Conservation (phyloP, 2,113 vertebrate genomes). For the Benitochromis conjunctus region DNA sequence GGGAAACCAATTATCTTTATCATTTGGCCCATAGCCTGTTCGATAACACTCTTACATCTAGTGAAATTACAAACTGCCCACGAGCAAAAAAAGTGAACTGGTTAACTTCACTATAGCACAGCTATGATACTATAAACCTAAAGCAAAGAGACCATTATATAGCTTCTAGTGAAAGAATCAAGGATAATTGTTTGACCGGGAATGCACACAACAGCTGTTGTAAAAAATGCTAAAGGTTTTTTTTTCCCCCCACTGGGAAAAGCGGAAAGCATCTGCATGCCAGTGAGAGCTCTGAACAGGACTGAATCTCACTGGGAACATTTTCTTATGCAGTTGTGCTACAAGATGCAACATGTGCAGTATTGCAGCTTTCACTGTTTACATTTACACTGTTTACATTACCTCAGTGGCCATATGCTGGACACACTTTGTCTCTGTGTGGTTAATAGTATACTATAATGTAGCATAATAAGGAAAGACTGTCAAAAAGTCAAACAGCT, state of each 20-base stretch:
- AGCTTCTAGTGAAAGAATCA: not conserved
- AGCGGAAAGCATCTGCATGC: not conserved
- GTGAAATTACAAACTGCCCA: constrained; percentile 52
- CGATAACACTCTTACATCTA: constrained; percentile 53
- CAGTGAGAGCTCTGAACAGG: not conserved
- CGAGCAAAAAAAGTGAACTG: constrained; percentile 27
- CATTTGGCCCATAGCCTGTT: constrained; percentile 60
- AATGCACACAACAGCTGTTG: constrained; percentile 28
- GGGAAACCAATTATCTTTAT: constrained; percentile 65
- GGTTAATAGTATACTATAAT: constrained; percentile 5
- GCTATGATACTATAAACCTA: constrained; percentile 41
- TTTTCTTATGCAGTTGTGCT: not conserved
- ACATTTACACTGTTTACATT: constrained; percentile 10
- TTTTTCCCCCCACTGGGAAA: not conserved
- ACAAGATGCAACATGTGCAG: not conserved
- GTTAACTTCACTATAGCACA: constrained; percentile 30
- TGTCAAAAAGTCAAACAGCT: constrained; percentile 62
- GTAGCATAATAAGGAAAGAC: constrained; percentile 44
- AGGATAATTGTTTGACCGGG: constrained; percentile 30
- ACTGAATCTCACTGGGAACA: not conserved
- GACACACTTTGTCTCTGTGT: not conserved
- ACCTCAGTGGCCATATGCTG: not conserved
- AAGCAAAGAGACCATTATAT: constrained; percentile 28
- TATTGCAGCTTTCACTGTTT: not conserved
- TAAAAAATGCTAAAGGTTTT: not conserved